These are phyloP conservation scores for Pseudolaguvia tuberculata DNA, from an alignment of 2,113 vertebrate species.

Conservation along the genomic window DNA sequence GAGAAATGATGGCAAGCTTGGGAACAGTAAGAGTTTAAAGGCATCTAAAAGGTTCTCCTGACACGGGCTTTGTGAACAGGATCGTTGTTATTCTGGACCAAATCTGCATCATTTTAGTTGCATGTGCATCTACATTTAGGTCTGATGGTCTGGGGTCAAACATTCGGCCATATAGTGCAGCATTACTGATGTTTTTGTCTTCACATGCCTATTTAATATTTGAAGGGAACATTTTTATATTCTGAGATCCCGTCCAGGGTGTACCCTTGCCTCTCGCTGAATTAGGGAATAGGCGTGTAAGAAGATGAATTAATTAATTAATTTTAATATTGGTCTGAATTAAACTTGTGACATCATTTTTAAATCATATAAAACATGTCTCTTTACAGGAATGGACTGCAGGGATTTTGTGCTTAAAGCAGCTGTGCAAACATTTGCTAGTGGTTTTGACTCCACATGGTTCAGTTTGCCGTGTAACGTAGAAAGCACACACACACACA, in stretches of 20 bases:
- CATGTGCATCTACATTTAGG: background rate
- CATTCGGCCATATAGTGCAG: background rate
- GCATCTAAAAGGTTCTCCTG: background rate
- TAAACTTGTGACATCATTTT: background rate
- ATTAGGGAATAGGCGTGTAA: too few species aligned
- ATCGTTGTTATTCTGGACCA: background rate
- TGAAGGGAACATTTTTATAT: too few species aligned
- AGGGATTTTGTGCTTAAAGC: constrained; percentile 43
- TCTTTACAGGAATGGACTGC: constrained; percentile 35
- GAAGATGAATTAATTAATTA: too few species aligned
- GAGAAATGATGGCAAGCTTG: background rate
- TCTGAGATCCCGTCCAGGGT: too few species aligned
- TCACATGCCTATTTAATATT: background rate
- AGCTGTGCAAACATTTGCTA: constrained; percentile 57
- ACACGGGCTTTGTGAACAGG: background rate
- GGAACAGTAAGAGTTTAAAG: background rate
- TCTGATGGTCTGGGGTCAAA: background rate
- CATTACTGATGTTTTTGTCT: too few species aligned
- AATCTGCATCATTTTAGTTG: background rate
- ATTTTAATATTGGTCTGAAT: background rate
- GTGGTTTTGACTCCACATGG: constrained; percentile 45
- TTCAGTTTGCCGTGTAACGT: constrained; percentile 43
- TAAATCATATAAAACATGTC: constrained; percentile 25
- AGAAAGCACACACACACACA: constrained; percentile 17
- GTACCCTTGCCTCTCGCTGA: too few species aligned